These are phyloP conservation scores for Zaprionus nigranus DNA, from an alignment of 1,140 invertebrate species.

Conservation along the genomic window DNA sequence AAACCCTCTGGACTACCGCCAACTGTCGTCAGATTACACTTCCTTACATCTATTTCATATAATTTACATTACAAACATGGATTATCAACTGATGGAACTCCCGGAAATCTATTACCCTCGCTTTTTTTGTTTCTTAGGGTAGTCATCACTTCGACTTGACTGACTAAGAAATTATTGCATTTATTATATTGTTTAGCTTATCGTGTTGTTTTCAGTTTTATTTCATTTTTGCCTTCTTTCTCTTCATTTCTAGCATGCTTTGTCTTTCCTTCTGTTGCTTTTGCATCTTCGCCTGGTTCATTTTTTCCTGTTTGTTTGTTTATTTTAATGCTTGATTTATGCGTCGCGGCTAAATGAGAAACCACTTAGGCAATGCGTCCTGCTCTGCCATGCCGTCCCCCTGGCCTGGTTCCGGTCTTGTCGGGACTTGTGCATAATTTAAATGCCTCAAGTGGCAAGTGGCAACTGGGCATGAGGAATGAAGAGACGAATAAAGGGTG, in stretches of 20 bases:
- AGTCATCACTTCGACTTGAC: not conserved
- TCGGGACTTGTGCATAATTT: conserved; percentile 56
- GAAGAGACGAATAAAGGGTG: not conserved
- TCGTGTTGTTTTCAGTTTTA: conserved; percentile 1
- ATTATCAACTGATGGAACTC: too few relatives aligned
- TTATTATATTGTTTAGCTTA: conserved; percentile 15
- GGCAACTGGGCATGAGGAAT: not conserved
- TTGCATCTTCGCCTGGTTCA: conserved; percentile 3
- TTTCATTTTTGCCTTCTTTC: not conserved
- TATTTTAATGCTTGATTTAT: conserved; percentile 71
- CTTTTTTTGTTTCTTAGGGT: not conserved
- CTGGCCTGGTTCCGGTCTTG: conserved; percentile 42
- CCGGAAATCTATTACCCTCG: too few relatives aligned
- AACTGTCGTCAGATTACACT: too few relatives aligned
- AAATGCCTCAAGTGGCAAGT: conserved; percentile 37
- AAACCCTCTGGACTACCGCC: too few relatives aligned
- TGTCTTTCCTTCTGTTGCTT: conserved; percentile 11
- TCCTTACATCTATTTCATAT: too few relatives aligned
- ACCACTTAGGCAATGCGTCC: conserved; percentile 57
- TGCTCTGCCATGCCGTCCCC: conserved; percentile 27
- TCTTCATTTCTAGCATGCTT: not conserved
- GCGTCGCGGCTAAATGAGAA: conserved; percentile 71
- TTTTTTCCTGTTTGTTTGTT: conserved; percentile 45
- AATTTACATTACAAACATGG: too few relatives aligned
- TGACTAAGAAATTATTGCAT: conserved; percentile 1